These are phyloP conservation scores for Acrocephalus kingi DNA, from an alignment of 2,113 vertebrate genomes.

Conservation along the genomic window DNA sequence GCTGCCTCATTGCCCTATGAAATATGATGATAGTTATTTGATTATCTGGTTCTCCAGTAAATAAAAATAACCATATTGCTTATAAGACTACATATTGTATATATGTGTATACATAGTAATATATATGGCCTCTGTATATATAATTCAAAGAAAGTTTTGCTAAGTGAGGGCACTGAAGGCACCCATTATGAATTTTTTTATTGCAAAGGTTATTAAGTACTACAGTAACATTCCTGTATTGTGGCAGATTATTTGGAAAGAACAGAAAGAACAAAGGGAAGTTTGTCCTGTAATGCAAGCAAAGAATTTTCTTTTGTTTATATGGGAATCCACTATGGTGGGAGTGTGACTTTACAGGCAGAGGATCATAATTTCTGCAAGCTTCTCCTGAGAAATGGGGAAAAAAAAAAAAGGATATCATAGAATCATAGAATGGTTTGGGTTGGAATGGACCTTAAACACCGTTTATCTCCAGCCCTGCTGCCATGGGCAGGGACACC, in stretches of 20 bases:
- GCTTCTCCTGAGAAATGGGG: neutral
- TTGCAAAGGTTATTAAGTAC: neutral
- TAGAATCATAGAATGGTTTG: neutral
- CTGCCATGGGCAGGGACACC: neutral
- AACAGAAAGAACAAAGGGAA: neutral
- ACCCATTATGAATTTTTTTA: neutral
- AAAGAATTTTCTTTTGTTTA: neutral
- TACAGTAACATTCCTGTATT: neutral
- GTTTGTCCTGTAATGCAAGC: neutral
- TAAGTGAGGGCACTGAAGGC: neutral
- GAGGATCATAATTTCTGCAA: neutral
- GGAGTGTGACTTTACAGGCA: neutral
- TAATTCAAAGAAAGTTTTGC: neutral
- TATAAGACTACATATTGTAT: neutral
- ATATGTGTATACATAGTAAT: neutral
- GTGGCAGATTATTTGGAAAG: neutral
- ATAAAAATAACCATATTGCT: neutral
- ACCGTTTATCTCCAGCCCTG: accelerated
- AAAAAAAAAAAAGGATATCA: neutral
- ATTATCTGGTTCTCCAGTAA: neutral
- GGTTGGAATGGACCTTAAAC: neutral
- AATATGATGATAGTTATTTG: neutral
- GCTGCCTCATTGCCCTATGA: neutral
- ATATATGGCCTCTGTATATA: neutral
- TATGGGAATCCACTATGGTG: neutral